Conservation (phyloP, 2,797 vertebrate species). For the Oreonectes daqikongensis region DNA sequence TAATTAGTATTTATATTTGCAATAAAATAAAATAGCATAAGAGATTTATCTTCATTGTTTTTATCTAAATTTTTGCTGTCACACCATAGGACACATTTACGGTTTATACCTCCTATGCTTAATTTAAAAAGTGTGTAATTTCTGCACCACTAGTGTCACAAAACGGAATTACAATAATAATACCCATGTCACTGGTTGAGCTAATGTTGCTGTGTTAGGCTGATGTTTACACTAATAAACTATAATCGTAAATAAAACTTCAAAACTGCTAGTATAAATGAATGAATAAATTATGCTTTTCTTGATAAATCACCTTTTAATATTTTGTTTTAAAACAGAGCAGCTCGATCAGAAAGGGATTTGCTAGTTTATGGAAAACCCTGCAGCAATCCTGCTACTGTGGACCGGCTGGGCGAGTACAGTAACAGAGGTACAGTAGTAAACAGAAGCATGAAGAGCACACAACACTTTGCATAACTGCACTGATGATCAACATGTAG, state of each 20-base stretch:
- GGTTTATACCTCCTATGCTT: not conserved
- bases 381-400: slow-evolving; percentile 53
- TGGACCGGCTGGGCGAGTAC: slow-evolving; percentile 26
- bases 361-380: slow-evolving; percentile 23
- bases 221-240: not conserved
- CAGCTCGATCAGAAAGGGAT: not conserved
- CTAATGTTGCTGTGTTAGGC: not conserved
- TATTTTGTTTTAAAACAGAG: not conserved
- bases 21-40: too few species aligned
- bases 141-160: too few species aligned
- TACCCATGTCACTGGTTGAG: not conserved
- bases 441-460: slow-evolving; percentile 72
- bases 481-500: slow-evolving; percentile 68
- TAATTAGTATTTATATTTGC: too few species aligned
- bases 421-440: slow-evolving; percentile 36
- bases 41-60: too few species aligned
- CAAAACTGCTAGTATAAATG: too few species aligned
- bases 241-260: not conserved
- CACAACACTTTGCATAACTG: slow-evolving; percentile 73
- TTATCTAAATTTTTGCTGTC: too few species aligned
- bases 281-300: too few species aligned
- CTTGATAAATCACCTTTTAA: too few species aligned
- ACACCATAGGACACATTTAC: too few species aligned
- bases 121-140: not conserved
- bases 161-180: not conserved